Evolutionary conservation across 2,888 invertebrate genomes (phyloP), one percentile per base, ranked within the genome.

Genomic region (Drymonia ruficornis): DNA sequence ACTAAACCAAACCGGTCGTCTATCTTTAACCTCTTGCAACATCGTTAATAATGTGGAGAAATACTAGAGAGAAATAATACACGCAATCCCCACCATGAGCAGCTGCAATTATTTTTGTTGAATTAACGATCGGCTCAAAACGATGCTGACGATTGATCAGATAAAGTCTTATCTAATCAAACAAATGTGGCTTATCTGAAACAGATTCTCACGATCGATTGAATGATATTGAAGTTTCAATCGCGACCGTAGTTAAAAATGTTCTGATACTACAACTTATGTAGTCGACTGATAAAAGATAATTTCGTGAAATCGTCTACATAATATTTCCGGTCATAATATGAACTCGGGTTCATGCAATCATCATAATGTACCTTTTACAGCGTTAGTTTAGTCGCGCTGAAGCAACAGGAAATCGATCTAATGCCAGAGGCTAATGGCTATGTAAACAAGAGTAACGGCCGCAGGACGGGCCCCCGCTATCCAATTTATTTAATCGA

Each of bases 1-100:
- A 56, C 55, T 62, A 58, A 69, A 64, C 57, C 63, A 65, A 76
- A 72, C 80, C 76, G 74, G 77, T 78, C 69, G 67, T 71, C 72
- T 78, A 73, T 74, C 65, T 78, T 72, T 80, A 79, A 79, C 74
- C 74, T 74, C 72, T 82, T 84, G 78, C 75, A 66, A 76, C 76
- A 77, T 72, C 52, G 48, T 53, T 61, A 68, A 61, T 56, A 54
- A 54, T 63, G 63, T 63, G 59, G 52, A 61, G 70, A 69, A 63
- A 69, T 50, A 63, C 55, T 59, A 23, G 34, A 52, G 46, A 60
- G 49, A 49, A 66, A 57, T 49, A 64, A 46, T 50, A 67, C 53
- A 63, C 51, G 52, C 47, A 50, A 45, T 28, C 52, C 18, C n/a
- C 42, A 3, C 42, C 55, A 61, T 60, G 53, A 57, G 46, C 53